Base-by-base conservation (phyloP, 2,888 invertebrate genomes). In the Apomyelois bistriatella region DNA sequence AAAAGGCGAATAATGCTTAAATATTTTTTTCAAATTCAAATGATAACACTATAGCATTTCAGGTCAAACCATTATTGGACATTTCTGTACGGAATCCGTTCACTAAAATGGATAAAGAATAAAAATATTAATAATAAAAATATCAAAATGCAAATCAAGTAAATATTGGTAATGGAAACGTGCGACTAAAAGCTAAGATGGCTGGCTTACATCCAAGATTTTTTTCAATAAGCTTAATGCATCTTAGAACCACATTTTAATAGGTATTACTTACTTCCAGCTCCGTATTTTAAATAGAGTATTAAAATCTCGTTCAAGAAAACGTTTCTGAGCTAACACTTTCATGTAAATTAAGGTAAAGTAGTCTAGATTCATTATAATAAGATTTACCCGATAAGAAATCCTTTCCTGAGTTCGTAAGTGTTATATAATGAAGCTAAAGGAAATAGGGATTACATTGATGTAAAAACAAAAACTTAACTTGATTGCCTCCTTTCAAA, bases 291-390 rank as follows among this genome's bases (percentile, higher is more conserved):
- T 43, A 52, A 52, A 46, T 37, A 52, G 43, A 52, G 36, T 46
- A 52, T 52, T 52, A 52, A 82, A 84, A 74, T 64, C 72, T 74
- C 77, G 68, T 82, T 69, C 63, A 67, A 79, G 82, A 71, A 82
- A 78, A 78, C 72, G 68, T 65, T 71, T 73, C 65, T 65, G 65
- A 66, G 67, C 66, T 65, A 72, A 67, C 70, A 79, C 76, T 77
- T 74, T 82, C 74, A 82, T 82, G 81, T 71, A 84, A 82, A 85
- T 82, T 69, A 76, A 72, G 78, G 70, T 67, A 69, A 54, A 57
- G 58, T 59, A 75, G 65, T 74, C 69, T 65, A 65, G 68, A 77
- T 76, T 79, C 74, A 80, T 81, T 81, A 80, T 66, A 75, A 73
- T 56, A 55, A 67, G 72, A 75, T 73, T 77, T 74, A 13, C 35